Evolutionary conservation across 2,797 vertebrate species (phyloP).

Genomic region (Columba guinea): DNA sequence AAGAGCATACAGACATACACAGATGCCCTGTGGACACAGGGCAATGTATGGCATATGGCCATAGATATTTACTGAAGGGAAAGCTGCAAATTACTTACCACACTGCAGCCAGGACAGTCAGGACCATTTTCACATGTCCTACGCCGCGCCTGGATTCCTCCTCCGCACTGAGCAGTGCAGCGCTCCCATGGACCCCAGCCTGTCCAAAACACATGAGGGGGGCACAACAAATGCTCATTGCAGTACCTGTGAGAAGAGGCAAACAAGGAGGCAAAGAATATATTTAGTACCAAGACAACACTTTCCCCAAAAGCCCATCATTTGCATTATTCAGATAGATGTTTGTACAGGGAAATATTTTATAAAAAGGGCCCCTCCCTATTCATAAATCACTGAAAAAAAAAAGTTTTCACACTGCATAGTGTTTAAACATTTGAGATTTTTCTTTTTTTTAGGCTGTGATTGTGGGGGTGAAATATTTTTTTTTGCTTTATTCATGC

Average conservation of each 20-base stretch:
- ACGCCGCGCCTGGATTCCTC: constrained; percentile 92
- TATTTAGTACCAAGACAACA: not conserved
- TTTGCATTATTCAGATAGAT: not conserved
- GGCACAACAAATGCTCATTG: constrained; percentile 94
- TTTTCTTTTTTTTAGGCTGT: not conserved
- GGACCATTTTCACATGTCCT: constrained; percentile 94
- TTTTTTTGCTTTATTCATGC: constrained; percentile 23
- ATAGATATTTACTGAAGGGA: not conserved
- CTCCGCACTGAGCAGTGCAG: constrained; percentile 93
- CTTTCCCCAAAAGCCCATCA: not conserved
- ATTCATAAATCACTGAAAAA: not conserved
- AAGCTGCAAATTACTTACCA: constrained; percentile 76
- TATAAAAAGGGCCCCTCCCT: not conserved
- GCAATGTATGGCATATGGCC: not conserved
- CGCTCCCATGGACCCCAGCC: constrained; percentile 96
- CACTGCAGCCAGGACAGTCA: constrained; percentile 91
- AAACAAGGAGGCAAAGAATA: not conserved
- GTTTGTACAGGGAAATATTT: constrained; percentile 27
- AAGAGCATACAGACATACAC: not conserved
- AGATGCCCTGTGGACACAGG: not conserved
- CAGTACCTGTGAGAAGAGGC: constrained; percentile 85
- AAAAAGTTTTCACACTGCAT: constrained; percentile 6
- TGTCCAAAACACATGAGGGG: constrained; percentile 94
- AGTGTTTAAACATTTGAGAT: not conserved
- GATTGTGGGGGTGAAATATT: not conserved